Conservation (phyloP, 2,888 invertebrate genomes). For the Rhamphomyia laevipes region DNA sequence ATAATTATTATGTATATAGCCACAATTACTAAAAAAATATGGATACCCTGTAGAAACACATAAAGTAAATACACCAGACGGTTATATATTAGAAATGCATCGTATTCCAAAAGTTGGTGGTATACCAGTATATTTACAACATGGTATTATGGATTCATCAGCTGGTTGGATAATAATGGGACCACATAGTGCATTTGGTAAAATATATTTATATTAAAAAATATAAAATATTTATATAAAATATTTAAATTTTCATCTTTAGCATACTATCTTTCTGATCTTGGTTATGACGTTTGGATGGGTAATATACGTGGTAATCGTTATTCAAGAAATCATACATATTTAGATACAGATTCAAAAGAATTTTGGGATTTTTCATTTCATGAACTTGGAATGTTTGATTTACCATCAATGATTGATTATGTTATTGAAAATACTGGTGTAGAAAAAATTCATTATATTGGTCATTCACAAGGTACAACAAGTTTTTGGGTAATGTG, state of each 20-base stretch:
- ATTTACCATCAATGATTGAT: constrained; percentile 67
- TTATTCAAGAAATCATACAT: constrained; percentile 15
- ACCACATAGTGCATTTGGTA: constrained; percentile 43
- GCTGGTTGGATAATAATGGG: constrained; percentile 57
- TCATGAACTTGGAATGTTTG: constrained; percentile 53
- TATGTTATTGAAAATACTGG: constrained; percentile 46
- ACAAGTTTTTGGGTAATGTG: constrained; percentile 39
- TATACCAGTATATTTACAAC: constrained; percentile 38
- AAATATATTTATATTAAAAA: not conserved
- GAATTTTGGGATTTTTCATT: constrained; percentile 48
- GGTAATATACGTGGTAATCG: constrained; percentile 19
- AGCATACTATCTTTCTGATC: constrained; percentile 24
- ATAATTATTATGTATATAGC: constrained; percentile 22
- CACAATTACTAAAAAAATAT: constrained; percentile 43
- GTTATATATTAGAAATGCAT: constrained; percentile 58
- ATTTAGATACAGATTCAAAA: constrained; percentile 6
- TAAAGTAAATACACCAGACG: constrained; percentile 51
- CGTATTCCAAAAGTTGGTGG: constrained; percentile 41
- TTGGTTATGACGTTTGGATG: constrained; percentile 20
- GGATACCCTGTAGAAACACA: constrained; percentile 49
- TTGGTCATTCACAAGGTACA: constrained; percentile 61
- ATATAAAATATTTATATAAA: not conserved
- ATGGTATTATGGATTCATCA: constrained; percentile 55
- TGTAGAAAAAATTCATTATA: constrained; percentile 48
- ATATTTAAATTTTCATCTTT: not conserved